phyloP scores from a whole-genome alignment of 2,888 invertebrate genomes.

The Dicranocentrus wangi region DNA sequence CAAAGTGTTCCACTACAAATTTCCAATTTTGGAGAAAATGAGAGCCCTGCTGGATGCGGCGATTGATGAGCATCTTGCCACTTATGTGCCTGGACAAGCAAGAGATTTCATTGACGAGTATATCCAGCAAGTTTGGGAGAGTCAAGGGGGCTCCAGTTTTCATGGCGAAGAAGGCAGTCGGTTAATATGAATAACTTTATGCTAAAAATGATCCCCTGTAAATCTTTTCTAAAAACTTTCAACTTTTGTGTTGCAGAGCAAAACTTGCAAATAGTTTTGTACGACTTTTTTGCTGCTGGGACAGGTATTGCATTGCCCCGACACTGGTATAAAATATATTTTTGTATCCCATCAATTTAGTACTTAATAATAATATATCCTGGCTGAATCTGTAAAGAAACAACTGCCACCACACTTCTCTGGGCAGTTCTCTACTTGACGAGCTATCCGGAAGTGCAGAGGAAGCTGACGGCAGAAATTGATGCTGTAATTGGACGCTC shows the following conservation, averaged over 20 bases:
- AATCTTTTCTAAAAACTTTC: background rate
- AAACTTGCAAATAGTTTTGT: constrained; percentile 26
- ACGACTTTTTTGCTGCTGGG: constrained; percentile 48
- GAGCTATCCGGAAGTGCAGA: constrained; percentile 60
- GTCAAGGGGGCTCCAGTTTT: constrained; percentile 49
- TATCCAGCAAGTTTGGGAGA: constrained; percentile 56
- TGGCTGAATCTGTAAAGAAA: too few species aligned
- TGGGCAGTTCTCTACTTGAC: constrained; percentile 62
- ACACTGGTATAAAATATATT: too few species aligned
- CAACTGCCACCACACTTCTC: constrained; percentile 64
- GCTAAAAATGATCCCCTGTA: background rate
- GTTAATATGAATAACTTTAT: background rate
- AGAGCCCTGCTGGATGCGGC: constrained; percentile 33
- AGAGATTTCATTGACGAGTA: constrained; percentile 65
- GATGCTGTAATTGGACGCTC: constrained; percentile 62
- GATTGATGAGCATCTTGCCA: constrained; percentile 59
- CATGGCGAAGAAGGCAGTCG: constrained; percentile 65
- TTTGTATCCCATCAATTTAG: too few species aligned
- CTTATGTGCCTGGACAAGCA: constrained; percentile 38
- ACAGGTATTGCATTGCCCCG: too few species aligned
- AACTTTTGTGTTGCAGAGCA: background rate
- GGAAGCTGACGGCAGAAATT: constrained; percentile 65
- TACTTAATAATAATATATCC: too few species aligned
- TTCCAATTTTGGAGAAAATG: constrained; percentile 39
- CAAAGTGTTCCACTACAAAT: too few species aligned